Conservation (phyloP, 2,797 vertebrate species). For the Caiman crocodilus region DNA sequence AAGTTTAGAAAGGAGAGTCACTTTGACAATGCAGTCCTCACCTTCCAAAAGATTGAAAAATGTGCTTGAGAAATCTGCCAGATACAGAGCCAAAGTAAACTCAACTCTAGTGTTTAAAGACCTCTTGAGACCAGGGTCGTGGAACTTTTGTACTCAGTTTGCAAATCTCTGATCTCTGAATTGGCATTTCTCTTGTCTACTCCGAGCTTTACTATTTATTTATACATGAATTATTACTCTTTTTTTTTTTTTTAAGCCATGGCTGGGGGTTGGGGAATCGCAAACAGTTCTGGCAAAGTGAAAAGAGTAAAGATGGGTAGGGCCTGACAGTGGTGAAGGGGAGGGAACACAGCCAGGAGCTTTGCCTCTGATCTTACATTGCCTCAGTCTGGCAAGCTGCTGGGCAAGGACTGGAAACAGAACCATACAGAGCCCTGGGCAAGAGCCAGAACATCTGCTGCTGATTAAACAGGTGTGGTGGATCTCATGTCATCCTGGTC, state of each 20-base stretch:
- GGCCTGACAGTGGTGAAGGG: background rate
- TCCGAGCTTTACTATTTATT: background rate
- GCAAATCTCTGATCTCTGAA: no score
- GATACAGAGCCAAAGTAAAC: background rate
- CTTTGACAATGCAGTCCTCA: background rate
- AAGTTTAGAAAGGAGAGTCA: background rate
- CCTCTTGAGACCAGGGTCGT: background rate
- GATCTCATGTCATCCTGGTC: background rate
- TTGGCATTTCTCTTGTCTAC: no score
- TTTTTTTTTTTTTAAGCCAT: background rate
- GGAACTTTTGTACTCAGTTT: background rate
- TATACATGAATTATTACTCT: conserved; percentile 11
- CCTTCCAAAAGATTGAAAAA: background rate
- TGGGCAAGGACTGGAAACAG: background rate
- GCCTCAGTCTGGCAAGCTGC: background rate
- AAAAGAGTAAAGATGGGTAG: background rate
- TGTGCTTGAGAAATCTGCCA: background rate
- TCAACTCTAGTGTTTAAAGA: background rate
- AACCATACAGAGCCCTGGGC: background rate
- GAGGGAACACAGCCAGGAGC: background rate
- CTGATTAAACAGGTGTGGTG: background rate
- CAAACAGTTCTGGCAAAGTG: background rate
- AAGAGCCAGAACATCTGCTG: background rate
- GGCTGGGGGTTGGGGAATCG: background rate
- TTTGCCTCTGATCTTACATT: background rate